phyloP scores from a whole-genome alignment of 2,113 vertebrate genomes.

The Leiothrix lutea region DNA sequence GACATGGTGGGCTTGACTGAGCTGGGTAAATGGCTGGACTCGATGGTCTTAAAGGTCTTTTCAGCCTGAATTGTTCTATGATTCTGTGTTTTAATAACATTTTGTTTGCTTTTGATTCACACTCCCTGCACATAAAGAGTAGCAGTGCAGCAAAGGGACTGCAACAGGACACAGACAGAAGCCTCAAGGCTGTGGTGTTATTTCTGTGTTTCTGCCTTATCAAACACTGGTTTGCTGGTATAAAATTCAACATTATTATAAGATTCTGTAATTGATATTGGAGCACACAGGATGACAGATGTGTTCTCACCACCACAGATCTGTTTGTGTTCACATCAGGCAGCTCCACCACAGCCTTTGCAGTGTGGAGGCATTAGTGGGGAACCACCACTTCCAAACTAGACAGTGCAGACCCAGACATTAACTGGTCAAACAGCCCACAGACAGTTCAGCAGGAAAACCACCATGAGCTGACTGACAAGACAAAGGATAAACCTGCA shows the following conservation, averaged over 20 bases:
- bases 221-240: not conserved
- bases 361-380: not conserved
- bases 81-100: not conserved
- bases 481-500: slow-evolving; percentile 25
- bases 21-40: not conserved
- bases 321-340: not conserved
- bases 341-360: not conserved
- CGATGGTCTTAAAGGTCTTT: not conserved
- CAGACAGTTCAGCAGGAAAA: not conserved
- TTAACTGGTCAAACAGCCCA: not conserved
- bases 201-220: not conserved
- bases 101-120: not conserved
- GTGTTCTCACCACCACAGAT: not conserved
- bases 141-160: not conserved
- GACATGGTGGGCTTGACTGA: not conserved
- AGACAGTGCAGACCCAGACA: not conserved
- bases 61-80: not conserved
- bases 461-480: not conserved
- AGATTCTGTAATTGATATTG: not conserved
- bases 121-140: not conserved
- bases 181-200: not conserved
- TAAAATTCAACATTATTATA: not conserved
- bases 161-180: not conserved
- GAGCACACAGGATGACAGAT: not conserved
- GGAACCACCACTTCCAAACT: not conserved